A percentile compares a stretch with the other conserved stretches of the same genome.
phyloP scores from a whole-genome alignment of 2,113 vertebrate genomes.

The Scartelaos histophorus region DNA sequence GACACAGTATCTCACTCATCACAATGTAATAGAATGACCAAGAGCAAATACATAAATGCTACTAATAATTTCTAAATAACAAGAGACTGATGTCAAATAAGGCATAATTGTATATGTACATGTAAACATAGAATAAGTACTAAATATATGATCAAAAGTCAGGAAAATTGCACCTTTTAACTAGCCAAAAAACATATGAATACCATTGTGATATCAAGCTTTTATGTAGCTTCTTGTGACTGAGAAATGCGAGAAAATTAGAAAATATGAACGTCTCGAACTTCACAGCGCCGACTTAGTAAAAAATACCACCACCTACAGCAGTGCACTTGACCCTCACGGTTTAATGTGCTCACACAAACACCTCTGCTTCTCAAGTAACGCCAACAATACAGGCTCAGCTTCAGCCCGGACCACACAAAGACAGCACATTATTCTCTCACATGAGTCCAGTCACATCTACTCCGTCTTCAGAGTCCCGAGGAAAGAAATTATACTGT shows the following conservation, averaged over 20 bases:
- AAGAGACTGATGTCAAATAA: too few species aligned
- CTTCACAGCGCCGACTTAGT: neutral
- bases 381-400: neutral
- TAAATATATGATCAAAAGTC: too few species aligned
- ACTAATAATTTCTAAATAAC: too few species aligned
- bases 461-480: neutral
- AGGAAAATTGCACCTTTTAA: neutral
- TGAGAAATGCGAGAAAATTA: neutral
- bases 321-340: neutral
- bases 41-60: too few species aligned
- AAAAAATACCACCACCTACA: neutral
- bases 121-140: too few species aligned
- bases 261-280: neutral
- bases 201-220: neutral
- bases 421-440: neutral
- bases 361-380: constrained; percentile 5
- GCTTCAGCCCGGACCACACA: neutral
- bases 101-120: too few species aligned
- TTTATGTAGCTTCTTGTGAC: neutral
- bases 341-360: constrained; percentile 1
- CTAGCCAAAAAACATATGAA: too few species aligned
- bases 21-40: too few species aligned
- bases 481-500: neutral
- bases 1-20: too few species aligned
- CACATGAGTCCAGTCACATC: neutral